Conservation (phyloP, 2,888 invertebrate genomes). For the Lasioglossum marginatum region DNA sequence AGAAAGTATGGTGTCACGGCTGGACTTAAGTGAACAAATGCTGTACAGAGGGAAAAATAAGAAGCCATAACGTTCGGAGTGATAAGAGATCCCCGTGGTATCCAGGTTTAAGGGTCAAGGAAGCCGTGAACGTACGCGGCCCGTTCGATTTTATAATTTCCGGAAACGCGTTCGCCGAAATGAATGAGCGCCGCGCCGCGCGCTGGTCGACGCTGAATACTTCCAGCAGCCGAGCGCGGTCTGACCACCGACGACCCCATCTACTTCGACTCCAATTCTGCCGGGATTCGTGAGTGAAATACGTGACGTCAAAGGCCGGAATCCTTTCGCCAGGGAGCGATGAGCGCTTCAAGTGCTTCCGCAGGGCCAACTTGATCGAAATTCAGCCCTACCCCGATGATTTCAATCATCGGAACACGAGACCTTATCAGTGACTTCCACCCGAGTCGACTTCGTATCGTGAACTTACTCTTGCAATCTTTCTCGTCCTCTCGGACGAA, state of each 20-base stretch:
- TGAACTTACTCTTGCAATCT: neutral
- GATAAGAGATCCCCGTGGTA: neutral
- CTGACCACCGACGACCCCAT: slow-evolving; percentile 39
- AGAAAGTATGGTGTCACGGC: neutral
- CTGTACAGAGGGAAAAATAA: neutral
- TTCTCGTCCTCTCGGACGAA: neutral
- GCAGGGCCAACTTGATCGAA: slow-evolving; percentile 7
- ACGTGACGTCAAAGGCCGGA: slow-evolving; percentile 23
- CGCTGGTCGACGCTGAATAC: slow-evolving; percentile 5
- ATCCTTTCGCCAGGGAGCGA: neutral
- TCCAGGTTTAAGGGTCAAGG: slow-evolving; percentile 56
- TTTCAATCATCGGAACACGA: neutral
- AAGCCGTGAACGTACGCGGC: slow-evolving; percentile 22
- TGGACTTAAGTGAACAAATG: neutral
- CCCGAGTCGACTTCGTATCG: neutral
- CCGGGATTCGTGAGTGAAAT: slow-evolving; percentile 23
- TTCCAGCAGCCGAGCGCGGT: slow-evolving; percentile 3
- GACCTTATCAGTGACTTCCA: neutral
- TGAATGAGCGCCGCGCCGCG: slow-evolving; percentile 4
- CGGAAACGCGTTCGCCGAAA: slow-evolving; percentile 39
- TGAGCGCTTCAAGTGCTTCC: neutral
- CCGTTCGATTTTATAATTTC: slow-evolving; percentile 71
- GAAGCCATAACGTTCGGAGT: neutral
- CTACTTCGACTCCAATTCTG: slow-evolving; percentile 30
- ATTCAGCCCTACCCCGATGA: slow-evolving; percentile 20